These are phyloP conservation scores for Aquatica leii DNA, from an alignment of 2,888 invertebrate species.

Conservation along the genomic window DNA sequence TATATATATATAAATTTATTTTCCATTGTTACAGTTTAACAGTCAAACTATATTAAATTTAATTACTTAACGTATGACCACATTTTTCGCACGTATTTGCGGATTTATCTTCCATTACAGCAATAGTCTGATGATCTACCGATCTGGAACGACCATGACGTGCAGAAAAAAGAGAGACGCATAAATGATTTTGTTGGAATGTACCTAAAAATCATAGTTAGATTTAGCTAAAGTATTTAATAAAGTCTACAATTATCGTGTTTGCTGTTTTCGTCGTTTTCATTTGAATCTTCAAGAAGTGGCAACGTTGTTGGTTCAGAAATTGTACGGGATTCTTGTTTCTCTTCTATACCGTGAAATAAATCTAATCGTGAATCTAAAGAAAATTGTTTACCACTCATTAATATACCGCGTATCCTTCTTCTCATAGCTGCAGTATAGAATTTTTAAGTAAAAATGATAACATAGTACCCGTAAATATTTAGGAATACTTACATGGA, in stretches of 20 bases:
- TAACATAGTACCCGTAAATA: too few species aligned
- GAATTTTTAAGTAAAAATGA: too few species aligned
- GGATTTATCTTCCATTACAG: conserved; percentile 30
- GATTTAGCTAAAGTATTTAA: background rate
- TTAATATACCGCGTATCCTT: conserved; percentile 85
- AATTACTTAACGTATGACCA: conserved; percentile 49
- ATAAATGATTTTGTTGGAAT: conserved; percentile 6
- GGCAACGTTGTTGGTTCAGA: conserved; percentile 49
- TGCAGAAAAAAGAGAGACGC: conserved; percentile 13
- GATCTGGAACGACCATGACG: conserved; percentile 66
- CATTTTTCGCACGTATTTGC: conserved; percentile 54
- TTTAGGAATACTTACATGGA: conserved; percentile 77
- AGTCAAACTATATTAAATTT: background rate
- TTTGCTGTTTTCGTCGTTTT: conserved; percentile 48
- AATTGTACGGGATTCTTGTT: conserved; percentile 46
- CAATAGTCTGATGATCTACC: conserved; percentile 59
- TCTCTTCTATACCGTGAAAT: conserved; percentile 75
- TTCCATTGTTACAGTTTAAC: background rate
- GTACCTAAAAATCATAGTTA: conserved; percentile 1
- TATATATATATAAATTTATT: too few species aligned
- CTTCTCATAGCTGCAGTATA: conserved; percentile 83
- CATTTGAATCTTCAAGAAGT: conserved; percentile 54
- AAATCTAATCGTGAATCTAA: conserved; percentile 91
- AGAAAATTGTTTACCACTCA: conserved; percentile 91
- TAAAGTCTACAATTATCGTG: conserved; percentile 26